A percentile compares a stretch with the other conserved stretches of the same genome.
Conservation (phyloP, 2,888 invertebrate genomes). For the Acleris cristana region DNA sequence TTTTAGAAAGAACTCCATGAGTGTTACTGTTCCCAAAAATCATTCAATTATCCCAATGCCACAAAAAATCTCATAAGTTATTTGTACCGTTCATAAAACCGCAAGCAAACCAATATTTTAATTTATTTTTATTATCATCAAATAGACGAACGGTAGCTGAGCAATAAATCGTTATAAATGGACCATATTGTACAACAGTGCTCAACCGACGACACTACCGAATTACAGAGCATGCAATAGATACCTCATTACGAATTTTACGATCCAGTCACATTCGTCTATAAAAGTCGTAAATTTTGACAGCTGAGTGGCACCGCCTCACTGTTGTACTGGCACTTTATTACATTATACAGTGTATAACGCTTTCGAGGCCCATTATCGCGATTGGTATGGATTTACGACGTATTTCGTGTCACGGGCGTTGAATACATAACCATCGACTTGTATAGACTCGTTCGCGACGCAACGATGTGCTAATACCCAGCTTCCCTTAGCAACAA, state of each 20-base stretch:
- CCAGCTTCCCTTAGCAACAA: constrained; percentile 57
- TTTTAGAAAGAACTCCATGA: too few relatives aligned
- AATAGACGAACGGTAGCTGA: too few relatives aligned
- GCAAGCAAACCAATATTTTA: too few relatives aligned
- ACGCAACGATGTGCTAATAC: constrained; percentile 40
- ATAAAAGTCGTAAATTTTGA: constrained; percentile 33
- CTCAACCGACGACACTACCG: too few relatives aligned
- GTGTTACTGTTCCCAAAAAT: too few relatives aligned
- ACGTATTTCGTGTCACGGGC: constrained; percentile 18
- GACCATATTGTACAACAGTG: too few relatives aligned
- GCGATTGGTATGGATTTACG: background rate
- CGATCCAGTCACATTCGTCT: constrained; percentile 3
- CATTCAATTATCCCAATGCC: too few relatives aligned
- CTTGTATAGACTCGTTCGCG: constrained; percentile 4
- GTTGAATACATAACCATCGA: background rate
- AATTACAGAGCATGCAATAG: constrained; percentile 1
- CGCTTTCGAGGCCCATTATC: too few relatives aligned
- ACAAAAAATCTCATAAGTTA: too few relatives aligned
- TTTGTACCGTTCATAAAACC: too few relatives aligned
- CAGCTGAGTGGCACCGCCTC: constrained; percentile 34
- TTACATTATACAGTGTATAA: background rate
- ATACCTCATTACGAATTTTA: constrained; percentile 15
- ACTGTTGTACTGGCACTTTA: constrained; percentile 23
- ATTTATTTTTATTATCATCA: too few relatives aligned
- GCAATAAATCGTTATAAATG: too few relatives aligned